These are phyloP conservation scores for Amblyraja radiata DNA, from an alignment of 2,797 vertebrate species.

Conservation along the genomic window DNA sequence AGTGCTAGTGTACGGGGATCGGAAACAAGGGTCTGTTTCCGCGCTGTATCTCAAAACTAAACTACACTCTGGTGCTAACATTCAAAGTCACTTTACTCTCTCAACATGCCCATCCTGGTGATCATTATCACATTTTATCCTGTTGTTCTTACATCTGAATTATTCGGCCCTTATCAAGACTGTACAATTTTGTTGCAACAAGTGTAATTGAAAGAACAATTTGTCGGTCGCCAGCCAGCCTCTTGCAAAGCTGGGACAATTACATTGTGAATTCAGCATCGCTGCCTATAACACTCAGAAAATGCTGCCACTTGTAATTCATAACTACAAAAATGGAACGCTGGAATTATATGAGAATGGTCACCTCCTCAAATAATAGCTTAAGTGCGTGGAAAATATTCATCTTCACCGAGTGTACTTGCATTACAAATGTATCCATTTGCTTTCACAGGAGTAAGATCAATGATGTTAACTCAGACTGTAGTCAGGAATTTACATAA, in stretches of 20 bases:
- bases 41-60: no score
- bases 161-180: not conserved
- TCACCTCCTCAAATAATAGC: not conserved
- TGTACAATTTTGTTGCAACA: not conserved
- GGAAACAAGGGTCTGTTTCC: no score
- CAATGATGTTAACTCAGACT: not conserved
- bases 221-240: no score
- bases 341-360: not conserved
- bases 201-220: not conserved
- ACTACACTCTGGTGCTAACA: not conserved
- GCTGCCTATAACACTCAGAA: not conserved
- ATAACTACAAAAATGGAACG: not conserved
- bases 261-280: not conserved
- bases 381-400: not conserved
- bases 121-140: not conserved
- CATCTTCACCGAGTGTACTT: not conserved
- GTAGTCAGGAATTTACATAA: not conserved
- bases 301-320: not conserved
- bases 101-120: not conserved
- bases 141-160: not conserved
- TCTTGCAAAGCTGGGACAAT: not conserved
- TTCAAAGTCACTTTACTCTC: not conserved
- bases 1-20: no score
- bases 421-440: slow-evolving; percentile 12
- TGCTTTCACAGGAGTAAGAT: not conserved